phyloP scores from a whole-genome alignment of 2,113 vertebrate species.

The Amia ocellicauda region DNA sequence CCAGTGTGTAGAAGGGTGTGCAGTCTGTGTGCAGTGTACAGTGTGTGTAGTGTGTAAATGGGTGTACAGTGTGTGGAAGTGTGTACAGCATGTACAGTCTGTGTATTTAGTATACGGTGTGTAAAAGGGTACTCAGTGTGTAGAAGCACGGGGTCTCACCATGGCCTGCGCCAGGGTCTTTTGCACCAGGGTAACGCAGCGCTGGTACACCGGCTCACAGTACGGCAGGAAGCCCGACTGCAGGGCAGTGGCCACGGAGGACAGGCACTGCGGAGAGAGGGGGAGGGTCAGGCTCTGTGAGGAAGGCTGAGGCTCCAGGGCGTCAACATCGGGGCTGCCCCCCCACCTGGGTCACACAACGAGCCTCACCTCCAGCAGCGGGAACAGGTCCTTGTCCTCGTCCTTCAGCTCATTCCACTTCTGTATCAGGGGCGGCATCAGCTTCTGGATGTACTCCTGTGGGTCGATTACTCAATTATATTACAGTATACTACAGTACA shows the following conservation, averaged over 20 bases:
- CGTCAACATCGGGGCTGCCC: too few relatives aligned
- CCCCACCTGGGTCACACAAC: neutral
- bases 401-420: slow-evolving; percentile 94
- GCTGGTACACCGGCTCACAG: slow-evolving; percentile 92
- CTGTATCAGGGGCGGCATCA: slow-evolving; percentile 89
- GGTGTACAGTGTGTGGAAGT: neutral
- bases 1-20: neutral
- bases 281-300: neutral
- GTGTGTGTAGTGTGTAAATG: too few relatives aligned
- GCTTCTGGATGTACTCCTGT: slow-evolving; percentile 88
- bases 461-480: neutral
- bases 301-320: neutral
- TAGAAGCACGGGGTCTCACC: slow-evolving; percentile 76
- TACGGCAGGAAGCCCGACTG: slow-evolving; percentile 93
- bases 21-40: neutral
- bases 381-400: slow-evolving; percentile 90
- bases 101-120: too few relatives aligned
- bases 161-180: slow-evolving; percentile 92
- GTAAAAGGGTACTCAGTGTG: too few relatives aligned
- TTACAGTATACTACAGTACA: too few relatives aligned
- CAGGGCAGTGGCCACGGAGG: slow-evolving; percentile 87
- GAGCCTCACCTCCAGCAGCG: slow-evolving; percentile 73
- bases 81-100: too few relatives aligned
- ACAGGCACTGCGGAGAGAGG: slow-evolving; percentile 70
- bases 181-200: slow-evolving; percentile 90